These are phyloP conservation scores for Nycteola revayana DNA, from an alignment of 2,888 invertebrate genomes.

Conservation along the genomic window DNA sequence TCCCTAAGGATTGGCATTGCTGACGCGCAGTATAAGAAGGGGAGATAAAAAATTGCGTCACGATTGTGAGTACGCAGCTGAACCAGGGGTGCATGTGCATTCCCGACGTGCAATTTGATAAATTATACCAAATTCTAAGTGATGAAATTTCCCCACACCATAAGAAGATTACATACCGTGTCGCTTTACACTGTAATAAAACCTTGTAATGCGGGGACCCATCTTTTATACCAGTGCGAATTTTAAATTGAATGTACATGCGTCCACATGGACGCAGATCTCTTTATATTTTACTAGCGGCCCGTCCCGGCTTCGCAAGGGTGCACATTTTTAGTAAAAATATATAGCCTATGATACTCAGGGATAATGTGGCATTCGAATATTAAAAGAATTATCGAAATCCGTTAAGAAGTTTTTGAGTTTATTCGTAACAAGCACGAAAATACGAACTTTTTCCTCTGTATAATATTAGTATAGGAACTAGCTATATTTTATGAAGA, in stretches of 20 bases:
- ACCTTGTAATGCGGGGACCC: constrained; percentile 23
- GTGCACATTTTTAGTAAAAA: no score
- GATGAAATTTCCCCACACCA: constrained; percentile 58
- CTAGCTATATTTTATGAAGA: no score
- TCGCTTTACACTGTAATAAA: constrained; percentile 33
- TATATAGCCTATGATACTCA: no score
- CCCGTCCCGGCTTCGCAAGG: no score
- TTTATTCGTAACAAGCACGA: no score
- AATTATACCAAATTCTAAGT: constrained; percentile 68
- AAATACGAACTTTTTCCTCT: no score
- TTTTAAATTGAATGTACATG: constrained; percentile 8
- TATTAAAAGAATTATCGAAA: no score
- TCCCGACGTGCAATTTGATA: constrained; percentile 65
- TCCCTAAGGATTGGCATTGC: constrained; percentile 58
- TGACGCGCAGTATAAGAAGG: constrained; percentile 50
- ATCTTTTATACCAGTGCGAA: constrained; percentile 12
- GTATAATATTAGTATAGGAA: no score
- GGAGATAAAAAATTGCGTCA: constrained; percentile 70
- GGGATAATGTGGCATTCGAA: no score
- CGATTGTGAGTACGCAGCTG: constrained; percentile 66
- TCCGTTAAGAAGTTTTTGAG: no score
- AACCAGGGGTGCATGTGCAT: constrained; percentile 68
- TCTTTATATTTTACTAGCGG: no score
- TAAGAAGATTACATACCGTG: constrained; percentile 46
- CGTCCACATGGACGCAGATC: not conserved